phyloP scores from a whole-genome alignment of 2,113 vertebrate genomes.

The Microtus pennsylvanicus region DNA sequence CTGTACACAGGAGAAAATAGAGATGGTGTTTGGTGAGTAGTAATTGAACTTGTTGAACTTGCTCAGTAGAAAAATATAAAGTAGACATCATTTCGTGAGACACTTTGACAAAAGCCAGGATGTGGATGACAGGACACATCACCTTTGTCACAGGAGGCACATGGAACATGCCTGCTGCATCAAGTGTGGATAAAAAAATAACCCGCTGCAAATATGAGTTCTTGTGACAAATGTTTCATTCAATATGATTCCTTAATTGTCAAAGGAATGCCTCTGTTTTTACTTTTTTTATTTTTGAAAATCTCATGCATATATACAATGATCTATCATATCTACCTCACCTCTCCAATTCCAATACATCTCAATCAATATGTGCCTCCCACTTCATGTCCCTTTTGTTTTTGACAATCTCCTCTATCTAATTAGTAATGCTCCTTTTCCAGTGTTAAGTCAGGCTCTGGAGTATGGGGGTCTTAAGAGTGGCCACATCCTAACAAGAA shows the following conservation, averaged over 20 bases:
- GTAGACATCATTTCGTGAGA: neutral
- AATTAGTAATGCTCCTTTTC: neutral
- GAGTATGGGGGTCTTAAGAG: neutral
- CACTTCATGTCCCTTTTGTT: neutral
- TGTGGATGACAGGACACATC: neutral
- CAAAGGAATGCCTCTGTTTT: neutral
- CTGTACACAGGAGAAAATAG: neutral
- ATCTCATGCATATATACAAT: neutral
- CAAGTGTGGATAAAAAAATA: neutral
- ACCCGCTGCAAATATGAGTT: neutral
- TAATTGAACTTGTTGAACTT: neutral
- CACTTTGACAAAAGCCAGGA: neutral
- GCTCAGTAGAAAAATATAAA: neutral
- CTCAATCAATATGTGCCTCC: neutral
- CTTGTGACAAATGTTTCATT: neutral
- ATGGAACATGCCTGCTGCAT: fast-evolving
- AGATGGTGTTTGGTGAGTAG: neutral
- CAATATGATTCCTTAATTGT: neutral
- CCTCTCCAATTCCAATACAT: neutral
- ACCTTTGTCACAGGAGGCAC: neutral
- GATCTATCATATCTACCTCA: neutral
- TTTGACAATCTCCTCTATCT: neutral
- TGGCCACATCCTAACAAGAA: neutral
- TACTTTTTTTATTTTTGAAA: neutral
- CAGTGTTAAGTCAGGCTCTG: neutral